Conservation (phyloP, 2,797 vertebrate species). For the Podarcis lilfordi region DNA sequence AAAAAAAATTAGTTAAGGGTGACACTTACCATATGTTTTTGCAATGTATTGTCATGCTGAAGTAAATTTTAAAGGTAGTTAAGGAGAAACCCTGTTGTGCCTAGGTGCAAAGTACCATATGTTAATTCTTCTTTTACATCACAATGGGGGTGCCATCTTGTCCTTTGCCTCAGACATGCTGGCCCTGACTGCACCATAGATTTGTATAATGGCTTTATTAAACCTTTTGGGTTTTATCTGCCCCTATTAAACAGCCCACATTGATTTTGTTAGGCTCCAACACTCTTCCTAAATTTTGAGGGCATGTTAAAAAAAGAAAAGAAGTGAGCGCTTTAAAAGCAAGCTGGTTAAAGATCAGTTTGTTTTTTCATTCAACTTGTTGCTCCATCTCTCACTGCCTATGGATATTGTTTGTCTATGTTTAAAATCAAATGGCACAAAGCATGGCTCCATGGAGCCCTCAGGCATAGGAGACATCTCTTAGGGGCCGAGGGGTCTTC, state of each 20-base stretch:
- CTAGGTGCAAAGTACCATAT: constrained; percentile 58
- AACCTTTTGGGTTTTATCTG: too few relatives aligned
- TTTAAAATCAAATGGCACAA: neutral
- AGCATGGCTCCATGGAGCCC: neutral
- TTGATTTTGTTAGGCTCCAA: neutral
- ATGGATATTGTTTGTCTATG: neutral
- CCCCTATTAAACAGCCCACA: neutral
- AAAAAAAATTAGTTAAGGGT: constrained; percentile 45
- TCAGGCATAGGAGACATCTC: neutral
- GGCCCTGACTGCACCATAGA: neutral
- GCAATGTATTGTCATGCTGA: constrained; percentile 22
- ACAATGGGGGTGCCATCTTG: neutral
- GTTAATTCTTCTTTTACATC: constrained; percentile 48
- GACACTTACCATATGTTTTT: constrained; percentile 41
- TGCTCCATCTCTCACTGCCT: neutral
- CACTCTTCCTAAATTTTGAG: neutral
- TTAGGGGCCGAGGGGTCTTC: too few relatives aligned
- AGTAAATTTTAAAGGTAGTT: constrained; percentile 52
- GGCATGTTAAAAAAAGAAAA: neutral
- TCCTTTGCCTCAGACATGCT: neutral
- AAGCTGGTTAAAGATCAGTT: neutral
- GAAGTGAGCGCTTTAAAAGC: neutral
- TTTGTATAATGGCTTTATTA: neutral
- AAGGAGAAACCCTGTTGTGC: constrained; percentile 47
- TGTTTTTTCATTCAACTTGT: neutral